Percentiles rank a stretch among this genome's conserved stretches.
phyloP scores from a whole-genome alignment of 2,797 vertebrate species.

The Parotocinclus haroldoi region DNA sequence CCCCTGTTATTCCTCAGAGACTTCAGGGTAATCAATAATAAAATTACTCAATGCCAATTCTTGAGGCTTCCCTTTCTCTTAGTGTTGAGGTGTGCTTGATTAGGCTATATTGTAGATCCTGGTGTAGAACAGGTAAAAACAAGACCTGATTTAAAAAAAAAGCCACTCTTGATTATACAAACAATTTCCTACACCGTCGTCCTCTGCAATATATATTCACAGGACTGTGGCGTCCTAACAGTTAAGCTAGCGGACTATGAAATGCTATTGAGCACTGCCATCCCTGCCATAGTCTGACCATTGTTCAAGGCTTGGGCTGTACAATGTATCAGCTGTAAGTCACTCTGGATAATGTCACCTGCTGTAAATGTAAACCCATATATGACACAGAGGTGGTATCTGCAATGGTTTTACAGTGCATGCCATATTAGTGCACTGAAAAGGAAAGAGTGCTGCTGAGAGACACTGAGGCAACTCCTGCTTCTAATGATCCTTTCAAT shows the following conservation, averaged over 20 bases:
- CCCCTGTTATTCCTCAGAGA: constrained; percentile 17
- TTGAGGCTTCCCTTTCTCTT: background rate
- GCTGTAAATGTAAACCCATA: background rate
- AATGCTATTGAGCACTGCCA: too few species aligned
- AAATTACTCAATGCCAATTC: background rate
- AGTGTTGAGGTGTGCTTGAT: background rate
- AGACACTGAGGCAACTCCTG: constrained; percentile 38
- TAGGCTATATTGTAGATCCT: too few species aligned
- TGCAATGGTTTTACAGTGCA: constrained; percentile 29
- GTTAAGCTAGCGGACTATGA: too few species aligned
- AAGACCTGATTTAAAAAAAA: constrained; percentile 22
- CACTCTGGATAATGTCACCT: background rate
- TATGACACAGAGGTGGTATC: constrained; percentile 26
- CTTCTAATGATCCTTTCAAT: constrained; percentile 57
- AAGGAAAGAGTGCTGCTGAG: constrained; percentile 35
- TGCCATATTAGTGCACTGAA: constrained; percentile 34
- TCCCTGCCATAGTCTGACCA: too few species aligned
- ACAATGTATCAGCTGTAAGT: too few species aligned
- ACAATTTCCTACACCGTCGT: constrained; percentile 13
- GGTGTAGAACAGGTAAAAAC: background rate
- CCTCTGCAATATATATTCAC: background rate
- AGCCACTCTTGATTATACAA: constrained; percentile 34
- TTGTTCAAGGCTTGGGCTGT: too few species aligned
- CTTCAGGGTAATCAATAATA: constrained; percentile 17
- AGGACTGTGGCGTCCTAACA: too few species aligned